Base-by-base conservation (phyloP, 2,888 invertebrate species). In the Folsomia candida region DNA sequence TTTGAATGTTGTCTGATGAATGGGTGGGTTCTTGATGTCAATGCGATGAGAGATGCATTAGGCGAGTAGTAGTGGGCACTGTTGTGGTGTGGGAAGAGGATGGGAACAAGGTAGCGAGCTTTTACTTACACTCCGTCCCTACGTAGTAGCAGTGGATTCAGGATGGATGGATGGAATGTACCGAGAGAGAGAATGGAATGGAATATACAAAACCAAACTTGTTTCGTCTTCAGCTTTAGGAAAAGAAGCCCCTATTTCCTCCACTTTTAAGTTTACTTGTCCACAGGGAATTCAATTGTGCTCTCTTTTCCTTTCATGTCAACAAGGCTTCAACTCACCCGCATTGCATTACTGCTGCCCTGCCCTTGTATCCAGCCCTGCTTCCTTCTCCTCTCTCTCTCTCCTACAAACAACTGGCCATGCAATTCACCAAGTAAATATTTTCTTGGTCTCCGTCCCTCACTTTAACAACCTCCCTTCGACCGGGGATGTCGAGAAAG, bases 201-300 rank as follows among this genome's bases (percentile, higher is more conserved):
- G 37, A 37, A 37, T 37, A 37, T 37, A 4, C 37, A 37, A 37
- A 37, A 37, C 37, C 37, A 37, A 37, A 37, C 37, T 14, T n/a
- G n/a, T n/a, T n/a, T 37, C 37, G 37, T 37, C 37, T 14, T 14
- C 4, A 37, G n/a, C n/a, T n/a, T n/a, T n/a, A n/a, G n/a, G 37
- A 37, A 37, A 37, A 37, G 37, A 37, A 37, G 14, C 37, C 37
- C 37, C 37, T 37, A 37, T 37, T 37, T 37, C 51, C 24, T 64
- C 20, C 24, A 64, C 51, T 64, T 20, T 64, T 64, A 64, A 51
- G 64, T 64, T 51, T 64, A 64, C 64, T 62, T 62, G 62, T 62
- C 64, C 64, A 22, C 26, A 25, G 51, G 64, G 64, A 51, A 64
- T 64, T 64, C 51, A 51, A 22, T 51, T 64, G 47, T 51, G 51